Evolutionary conservation across 2,888 invertebrate genomes (phyloP), one percentile per base, ranked within the genome.

Genomic region (Ochropleura leucogaster): DNA sequence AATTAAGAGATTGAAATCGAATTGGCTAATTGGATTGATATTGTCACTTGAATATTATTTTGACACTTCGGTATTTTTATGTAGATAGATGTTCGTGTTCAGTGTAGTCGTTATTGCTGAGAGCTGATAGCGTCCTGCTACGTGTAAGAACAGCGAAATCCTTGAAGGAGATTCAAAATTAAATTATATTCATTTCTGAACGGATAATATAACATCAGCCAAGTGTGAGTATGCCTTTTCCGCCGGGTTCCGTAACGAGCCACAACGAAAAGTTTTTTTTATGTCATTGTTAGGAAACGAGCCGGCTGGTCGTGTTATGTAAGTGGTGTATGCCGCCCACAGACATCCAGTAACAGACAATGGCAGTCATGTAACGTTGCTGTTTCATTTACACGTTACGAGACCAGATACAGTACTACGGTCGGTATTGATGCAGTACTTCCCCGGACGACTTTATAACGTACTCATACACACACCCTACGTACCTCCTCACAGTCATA

Each of bases 151-250:
- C 3, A 16, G n/a, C 12, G 3, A 18, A 4, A 16, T 44, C 14
- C 53, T 55, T 65, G 8, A 42, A 75, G 47, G 20, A 42, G 46
- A 2, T 62, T 51, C 51, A 75, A 14, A 72, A 46, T 60, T 40
- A 8, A 46, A 60, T 40, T 51, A 46, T n/a, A 20, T 57, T 72
- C 20, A 47, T 72, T 18, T n/a, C 7, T 44, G 16, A 30, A 59
- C 49, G 44, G 44, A 60, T 51, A 62, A 16, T 40, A 42, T 20
- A 42, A 18, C 20, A 14, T 14, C 18, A 5, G 46, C 9, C 30
- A 30, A 30, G 30, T 30, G 18, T 0, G 51, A 74, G 4, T 12
- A 55, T 3, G 4, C 9, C 12, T 44, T 10, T 1, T 51, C 20
- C 0, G 12, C 12, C 16, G 42, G 42, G 66, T 65, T 74, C 66